phyloP scores from a whole-genome alignment of 2,113 vertebrate genomes.

The Aplodontia rufa region DNA sequence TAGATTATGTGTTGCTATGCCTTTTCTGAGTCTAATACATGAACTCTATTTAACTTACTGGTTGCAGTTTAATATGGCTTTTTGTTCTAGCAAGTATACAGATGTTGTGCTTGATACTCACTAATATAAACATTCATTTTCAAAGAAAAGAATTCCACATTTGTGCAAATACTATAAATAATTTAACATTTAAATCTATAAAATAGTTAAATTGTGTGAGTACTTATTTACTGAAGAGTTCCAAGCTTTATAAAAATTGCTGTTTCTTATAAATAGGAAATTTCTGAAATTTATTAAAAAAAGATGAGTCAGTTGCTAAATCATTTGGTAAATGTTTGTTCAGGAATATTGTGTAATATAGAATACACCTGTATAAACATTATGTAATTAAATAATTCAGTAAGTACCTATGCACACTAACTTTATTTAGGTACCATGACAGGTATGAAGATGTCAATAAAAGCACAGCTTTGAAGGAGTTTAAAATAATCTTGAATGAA shows the following conservation, averaged over 20 bases:
- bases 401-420: neutral
- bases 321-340: neutral
- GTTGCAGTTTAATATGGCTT: neutral
- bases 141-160: neutral
- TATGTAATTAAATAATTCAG: neutral
- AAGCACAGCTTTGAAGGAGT: neutral
- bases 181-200: neutral
- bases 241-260: neutral
- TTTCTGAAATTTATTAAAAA: neutral
- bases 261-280: neutral
- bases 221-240: neutral
- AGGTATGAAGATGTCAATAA: neutral
- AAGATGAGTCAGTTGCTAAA: neutral
- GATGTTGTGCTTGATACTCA: neutral
- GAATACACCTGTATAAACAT: neutral
- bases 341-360: neutral
- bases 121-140: neutral
- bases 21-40: too few relatives aligned
- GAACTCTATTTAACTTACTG: neutral
- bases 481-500: neutral
- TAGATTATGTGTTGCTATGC: too few relatives aligned
- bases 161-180: neutral
- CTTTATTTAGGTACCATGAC: conserved; percentile 11
- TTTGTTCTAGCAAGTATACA: neutral
- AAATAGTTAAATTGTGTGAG: conserved; percentile 6